A percentile compares a stretch with the other conserved stretches of the same genome.
These are phyloP conservation scores for Drosophila sproati DNA, from an alignment of 1,140 invertebrate genomes.

Conservation along the genomic window DNA sequence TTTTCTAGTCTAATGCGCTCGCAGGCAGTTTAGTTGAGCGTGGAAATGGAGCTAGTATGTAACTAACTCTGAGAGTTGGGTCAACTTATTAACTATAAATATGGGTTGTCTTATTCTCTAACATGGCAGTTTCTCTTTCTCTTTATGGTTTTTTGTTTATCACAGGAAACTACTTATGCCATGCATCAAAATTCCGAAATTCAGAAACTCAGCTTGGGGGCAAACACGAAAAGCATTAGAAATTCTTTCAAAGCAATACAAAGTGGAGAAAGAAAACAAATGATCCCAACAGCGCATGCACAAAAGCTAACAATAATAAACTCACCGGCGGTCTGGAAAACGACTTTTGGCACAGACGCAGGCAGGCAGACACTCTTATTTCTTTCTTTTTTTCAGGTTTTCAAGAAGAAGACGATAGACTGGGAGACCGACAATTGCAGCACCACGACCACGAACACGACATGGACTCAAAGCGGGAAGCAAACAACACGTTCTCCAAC, in stretches of 20 bases:
- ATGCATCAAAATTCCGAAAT: constrained; percentile 48
- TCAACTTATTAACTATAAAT: constrained; percentile 26
- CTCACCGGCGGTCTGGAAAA: constrained; percentile 47
- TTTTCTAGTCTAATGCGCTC: constrained; percentile 54
- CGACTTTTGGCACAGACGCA: constrained; percentile 60
- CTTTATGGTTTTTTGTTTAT: constrained; percentile 37
- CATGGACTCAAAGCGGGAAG: constrained; percentile 64
- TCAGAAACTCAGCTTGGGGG: constrained; percentile 47
- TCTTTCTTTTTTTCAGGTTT: constrained; percentile 42
- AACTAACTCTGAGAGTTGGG: constrained; percentile 38
- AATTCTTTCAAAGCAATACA: constrained; percentile 57
- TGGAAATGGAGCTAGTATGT: constrained; percentile 51
- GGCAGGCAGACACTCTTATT: not conserved
- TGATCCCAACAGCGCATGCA: constrained; percentile 34
- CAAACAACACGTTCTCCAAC: constrained; percentile 69
- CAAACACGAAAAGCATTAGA: constrained; percentile 67
- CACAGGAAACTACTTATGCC: constrained; percentile 64
- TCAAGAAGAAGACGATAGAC: constrained; percentile 38
- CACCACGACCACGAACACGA: constrained; percentile 47
- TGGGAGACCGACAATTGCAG: constrained; percentile 65
- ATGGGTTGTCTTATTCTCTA: constrained; percentile 17
- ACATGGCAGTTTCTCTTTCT: constrained; percentile 65
- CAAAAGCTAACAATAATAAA: constrained; percentile 55
- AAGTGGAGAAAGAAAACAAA: constrained; percentile 48
- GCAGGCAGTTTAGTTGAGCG: constrained; percentile 47